These are phyloP conservation scores for Alviniconcha marisindica DNA, from an alignment of 1,140 invertebrate genomes.

Conservation along the genomic window DNA sequence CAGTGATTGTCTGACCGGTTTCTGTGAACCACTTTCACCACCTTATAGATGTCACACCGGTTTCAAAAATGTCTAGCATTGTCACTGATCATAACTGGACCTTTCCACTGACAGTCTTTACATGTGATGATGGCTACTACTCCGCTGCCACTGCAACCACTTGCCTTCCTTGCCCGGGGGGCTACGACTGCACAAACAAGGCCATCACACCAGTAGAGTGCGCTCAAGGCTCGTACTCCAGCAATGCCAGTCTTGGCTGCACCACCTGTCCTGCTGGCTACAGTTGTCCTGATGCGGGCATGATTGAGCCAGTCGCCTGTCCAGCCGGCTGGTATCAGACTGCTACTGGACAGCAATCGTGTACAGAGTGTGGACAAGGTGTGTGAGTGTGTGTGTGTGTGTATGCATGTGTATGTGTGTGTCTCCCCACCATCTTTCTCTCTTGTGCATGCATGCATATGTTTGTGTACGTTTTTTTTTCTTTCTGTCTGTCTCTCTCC, in stretches of 20 bases:
- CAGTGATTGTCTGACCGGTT: too few species aligned
- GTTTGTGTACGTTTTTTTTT: too few species aligned
- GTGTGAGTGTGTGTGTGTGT: background rate
- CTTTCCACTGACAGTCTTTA: constrained; percentile 15
- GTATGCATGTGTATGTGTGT: too few species aligned
- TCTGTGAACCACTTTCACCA: too few species aligned
- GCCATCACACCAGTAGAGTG: constrained; percentile 58
- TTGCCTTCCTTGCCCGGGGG: constrained; percentile 65
- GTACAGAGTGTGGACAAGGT: constrained; percentile 69
- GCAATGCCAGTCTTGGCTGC: constrained; percentile 54
- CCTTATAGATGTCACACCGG: too few species aligned
- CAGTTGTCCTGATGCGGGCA: constrained; percentile 57
- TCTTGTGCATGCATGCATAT: too few species aligned
- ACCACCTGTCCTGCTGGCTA: constrained; percentile 60
- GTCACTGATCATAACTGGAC: background rate
- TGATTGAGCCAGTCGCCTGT: constrained; percentile 57
- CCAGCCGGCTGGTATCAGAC: constrained; percentile 64
- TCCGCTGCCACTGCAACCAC: constrained; percentile 51
- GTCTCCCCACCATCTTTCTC: too few species aligned
- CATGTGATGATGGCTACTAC: constrained; percentile 57
- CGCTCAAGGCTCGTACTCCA: constrained; percentile 58
- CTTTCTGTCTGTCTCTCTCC: too few species aligned
- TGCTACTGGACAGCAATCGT: constrained; percentile 58
- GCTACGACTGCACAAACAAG: constrained; percentile 54
- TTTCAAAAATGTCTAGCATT: too few species aligned